phyloP scores from a whole-genome alignment of 2,797 vertebrate species.

The Pempheris klunzingeri region DNA sequence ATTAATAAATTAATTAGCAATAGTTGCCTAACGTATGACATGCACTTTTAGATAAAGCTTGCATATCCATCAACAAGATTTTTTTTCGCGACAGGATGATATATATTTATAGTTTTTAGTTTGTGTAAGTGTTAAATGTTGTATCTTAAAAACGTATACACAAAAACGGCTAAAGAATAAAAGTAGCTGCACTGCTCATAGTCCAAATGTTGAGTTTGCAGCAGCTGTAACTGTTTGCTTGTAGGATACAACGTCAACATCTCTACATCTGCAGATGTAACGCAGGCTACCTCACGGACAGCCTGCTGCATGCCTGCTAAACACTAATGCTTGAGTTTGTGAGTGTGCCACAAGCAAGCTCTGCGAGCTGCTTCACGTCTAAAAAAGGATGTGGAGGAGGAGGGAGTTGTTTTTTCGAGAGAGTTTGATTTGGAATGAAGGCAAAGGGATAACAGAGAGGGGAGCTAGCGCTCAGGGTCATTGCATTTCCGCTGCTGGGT shows the following conservation, averaged over 20 bases:
- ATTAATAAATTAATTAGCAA: not conserved
- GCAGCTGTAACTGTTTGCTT: not conserved
- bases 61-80: not conserved
- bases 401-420: constrained; percentile 28
- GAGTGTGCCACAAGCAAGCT: constrained; percentile 15
- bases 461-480: constrained; percentile 45
- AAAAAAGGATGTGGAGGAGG: constrained; percentile 43
- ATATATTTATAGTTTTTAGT: not conserved
- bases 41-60: not conserved
- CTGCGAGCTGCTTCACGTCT: constrained; percentile 27
- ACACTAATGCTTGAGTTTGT: constrained; percentile 4
- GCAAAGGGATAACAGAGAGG: constrained; percentile 29
- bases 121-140: not conserved
- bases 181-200: not conserved
- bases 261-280: constrained; percentile 9
- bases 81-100: no score
- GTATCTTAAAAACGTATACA: not conserved
- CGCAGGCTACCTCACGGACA: not conserved
- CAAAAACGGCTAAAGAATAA: not conserved
- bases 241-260: not conserved
- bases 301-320: not conserved
- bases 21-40: no score
- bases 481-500: constrained; percentile 56
- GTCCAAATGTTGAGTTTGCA: not conserved
- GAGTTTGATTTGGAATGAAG: constrained; percentile 49